These are phyloP conservation scores for Ptyas mucosa DNA, from an alignment of 2,113 vertebrate species.

Conservation along the genomic window DNA sequence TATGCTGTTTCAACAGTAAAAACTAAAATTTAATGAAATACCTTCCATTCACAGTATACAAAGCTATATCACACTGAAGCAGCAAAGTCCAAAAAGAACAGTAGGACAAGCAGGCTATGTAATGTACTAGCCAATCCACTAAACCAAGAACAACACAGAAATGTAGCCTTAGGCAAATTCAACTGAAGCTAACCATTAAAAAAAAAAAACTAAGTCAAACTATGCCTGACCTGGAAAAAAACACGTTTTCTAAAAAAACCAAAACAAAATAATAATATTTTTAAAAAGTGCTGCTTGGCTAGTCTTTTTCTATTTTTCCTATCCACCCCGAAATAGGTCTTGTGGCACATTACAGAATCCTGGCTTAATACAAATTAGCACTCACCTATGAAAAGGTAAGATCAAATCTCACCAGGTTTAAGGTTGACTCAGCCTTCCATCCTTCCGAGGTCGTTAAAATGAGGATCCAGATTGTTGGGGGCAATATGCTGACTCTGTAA, in stretches of 20 bases:
- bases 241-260: not conserved
- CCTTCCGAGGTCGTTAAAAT: no score
- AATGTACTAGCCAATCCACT: not conserved
- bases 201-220: not conserved
- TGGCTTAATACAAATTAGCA: slow-evolving; percentile 4
- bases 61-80: no score
- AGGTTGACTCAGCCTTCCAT: no score
- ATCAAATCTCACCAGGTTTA: no score
- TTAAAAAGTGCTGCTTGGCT: not conserved
- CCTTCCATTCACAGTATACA: no score
- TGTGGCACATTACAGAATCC: not conserved
- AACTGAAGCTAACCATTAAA: slow-evolving; percentile 32
- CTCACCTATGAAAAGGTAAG: not conserved
- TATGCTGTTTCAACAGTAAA: no score
- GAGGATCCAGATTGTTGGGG: no score
- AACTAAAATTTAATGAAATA: no score
- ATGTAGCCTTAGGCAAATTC: slow-evolving; percentile 37
- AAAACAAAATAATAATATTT: not conserved
- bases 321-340: not conserved
- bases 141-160: slow-evolving; percentile 35
- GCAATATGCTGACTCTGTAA: no score
- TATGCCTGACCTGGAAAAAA: slow-evolving; percentile 3
- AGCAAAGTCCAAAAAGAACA: no score
- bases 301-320: not conserved
- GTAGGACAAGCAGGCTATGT: no score